phyloP scores from a whole-genome alignment of 2,113 vertebrate genomes.

The Neopipo cinnamomea region DNA sequence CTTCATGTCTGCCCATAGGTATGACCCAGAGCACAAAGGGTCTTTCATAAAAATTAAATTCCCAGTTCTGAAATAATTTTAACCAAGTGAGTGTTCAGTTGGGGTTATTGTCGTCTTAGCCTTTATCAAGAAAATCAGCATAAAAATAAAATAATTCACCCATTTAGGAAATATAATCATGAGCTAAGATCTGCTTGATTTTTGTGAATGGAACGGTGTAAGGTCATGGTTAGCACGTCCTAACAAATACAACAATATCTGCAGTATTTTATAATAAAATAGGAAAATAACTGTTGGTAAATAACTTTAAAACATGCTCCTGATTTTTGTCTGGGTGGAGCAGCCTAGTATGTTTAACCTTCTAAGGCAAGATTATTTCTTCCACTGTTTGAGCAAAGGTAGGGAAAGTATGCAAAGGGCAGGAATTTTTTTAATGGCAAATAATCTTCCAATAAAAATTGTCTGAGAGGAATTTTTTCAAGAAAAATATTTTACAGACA shows the following conservation, averaged over 20 bases:
- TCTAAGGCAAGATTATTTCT: slow-evolving; percentile 41
- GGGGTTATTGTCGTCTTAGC: not conserved
- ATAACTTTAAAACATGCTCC: not conserved
- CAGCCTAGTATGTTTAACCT: slow-evolving; percentile 15
- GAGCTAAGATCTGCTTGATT: not conserved
- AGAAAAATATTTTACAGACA: slow-evolving; percentile 60
- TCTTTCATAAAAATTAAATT: not conserved
- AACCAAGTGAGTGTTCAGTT: not conserved
- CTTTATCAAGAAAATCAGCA: not conserved
- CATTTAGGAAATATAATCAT: not conserved
- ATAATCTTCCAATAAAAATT: slow-evolving; percentile 46
- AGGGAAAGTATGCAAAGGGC: slow-evolving; percentile 24
- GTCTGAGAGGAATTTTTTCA: slow-evolving; percentile 42
- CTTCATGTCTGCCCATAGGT: not conserved
- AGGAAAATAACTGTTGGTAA: not conserved
- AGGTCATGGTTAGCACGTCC: not conserved
- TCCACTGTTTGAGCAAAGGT: slow-evolving; percentile 54
- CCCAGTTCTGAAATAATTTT: not conserved
- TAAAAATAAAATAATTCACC: not conserved
- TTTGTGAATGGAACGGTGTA: not conserved
- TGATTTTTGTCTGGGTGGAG: slow-evolving; percentile 36
- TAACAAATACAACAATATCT: not conserved
- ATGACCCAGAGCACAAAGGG: not conserved
- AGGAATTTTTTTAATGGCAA: slow-evolving; percentile 46
- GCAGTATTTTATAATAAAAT: not conserved